phyloP scores from a whole-genome alignment of 2,113 vertebrate species.

The Strix aluco region DNA sequence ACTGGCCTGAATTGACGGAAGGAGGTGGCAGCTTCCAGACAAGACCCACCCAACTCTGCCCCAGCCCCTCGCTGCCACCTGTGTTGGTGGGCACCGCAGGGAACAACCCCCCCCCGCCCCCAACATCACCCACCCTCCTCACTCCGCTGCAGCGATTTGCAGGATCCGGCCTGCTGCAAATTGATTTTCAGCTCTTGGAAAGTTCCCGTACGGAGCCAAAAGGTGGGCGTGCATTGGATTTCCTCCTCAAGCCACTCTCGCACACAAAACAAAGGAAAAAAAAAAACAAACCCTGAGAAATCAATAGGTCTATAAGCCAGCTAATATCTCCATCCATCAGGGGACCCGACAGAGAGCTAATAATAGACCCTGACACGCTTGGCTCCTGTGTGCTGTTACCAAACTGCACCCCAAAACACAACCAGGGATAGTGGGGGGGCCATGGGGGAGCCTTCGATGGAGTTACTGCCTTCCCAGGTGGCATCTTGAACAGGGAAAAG shows the following conservation, averaged over 20 bases:
- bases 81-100: accelerated
- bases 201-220: not conserved
- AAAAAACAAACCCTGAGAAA: not conserved
- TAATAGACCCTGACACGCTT: not conserved
- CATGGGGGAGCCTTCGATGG: accelerated
- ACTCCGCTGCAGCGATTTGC: not conserved
- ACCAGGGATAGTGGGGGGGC: accelerated
- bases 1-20: constrained; percentile 21
- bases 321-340: constrained; percentile 8
- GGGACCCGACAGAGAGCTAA: not conserved
- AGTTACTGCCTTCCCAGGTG: not conserved
- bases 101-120: accelerated
- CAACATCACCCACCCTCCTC: not conserved
- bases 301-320: constrained; percentile 26
- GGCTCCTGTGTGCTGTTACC: not conserved
- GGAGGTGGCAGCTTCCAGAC: not conserved
- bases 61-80: accelerated
- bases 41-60: not conserved
- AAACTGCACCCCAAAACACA: not conserved
- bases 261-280: not conserved
- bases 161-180: not conserved
- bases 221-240: not conserved
- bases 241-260: not conserved
- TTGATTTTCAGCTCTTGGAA: not conserved
- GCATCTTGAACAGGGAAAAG: not conserved